These are phyloP conservation scores for Echeneis naucrates DNA, from an alignment of 2,797 vertebrate genomes.

Conservation along the genomic window DNA sequence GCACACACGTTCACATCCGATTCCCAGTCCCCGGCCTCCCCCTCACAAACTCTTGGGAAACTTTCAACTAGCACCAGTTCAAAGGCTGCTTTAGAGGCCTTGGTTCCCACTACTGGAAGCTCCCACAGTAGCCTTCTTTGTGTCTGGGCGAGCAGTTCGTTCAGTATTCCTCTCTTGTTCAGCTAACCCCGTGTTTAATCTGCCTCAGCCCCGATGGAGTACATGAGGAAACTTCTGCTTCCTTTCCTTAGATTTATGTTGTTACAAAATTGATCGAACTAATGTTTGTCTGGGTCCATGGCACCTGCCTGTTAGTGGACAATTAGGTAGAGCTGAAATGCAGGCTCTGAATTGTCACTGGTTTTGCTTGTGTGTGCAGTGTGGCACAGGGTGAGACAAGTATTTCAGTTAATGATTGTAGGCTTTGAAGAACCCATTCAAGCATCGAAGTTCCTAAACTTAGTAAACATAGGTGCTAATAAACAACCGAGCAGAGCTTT, in stretches of 20 bases:
- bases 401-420: background rate
- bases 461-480: background rate
- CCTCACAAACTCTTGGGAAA: conserved; percentile 73
- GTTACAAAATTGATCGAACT: conserved; percentile 3
- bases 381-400: background rate
- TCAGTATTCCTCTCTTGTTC: conserved; percentile 77
- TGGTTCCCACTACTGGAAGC: conserved; percentile 65
- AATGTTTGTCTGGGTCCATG: conserved; percentile 44
- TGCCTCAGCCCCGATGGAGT: conserved; percentile 25
- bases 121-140: conserved; percentile 81
- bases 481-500: conserved; percentile 9
- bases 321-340: conserved; percentile 39
- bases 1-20: conserved; percentile 40
- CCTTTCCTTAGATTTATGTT: conserved; percentile 26
- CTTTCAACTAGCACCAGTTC: conserved; percentile 67
- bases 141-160: conserved; percentile 63
- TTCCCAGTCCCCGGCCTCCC: conserved; percentile 61
- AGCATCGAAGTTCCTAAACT: background rate
- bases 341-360: background rate
- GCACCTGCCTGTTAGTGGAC: conserved; percentile 32
- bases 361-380: conserved; percentile 43
- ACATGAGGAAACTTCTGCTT: conserved; percentile 51
- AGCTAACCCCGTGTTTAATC: conserved; percentile 43
- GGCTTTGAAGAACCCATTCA: conserved; percentile 1
- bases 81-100: conserved; percentile 73